Evolutionary conservation across 1,140 invertebrate species (phyloP), one percentile per base, ranked within the genome.

Genomic region (Lutraria rhynchaena): DNA sequence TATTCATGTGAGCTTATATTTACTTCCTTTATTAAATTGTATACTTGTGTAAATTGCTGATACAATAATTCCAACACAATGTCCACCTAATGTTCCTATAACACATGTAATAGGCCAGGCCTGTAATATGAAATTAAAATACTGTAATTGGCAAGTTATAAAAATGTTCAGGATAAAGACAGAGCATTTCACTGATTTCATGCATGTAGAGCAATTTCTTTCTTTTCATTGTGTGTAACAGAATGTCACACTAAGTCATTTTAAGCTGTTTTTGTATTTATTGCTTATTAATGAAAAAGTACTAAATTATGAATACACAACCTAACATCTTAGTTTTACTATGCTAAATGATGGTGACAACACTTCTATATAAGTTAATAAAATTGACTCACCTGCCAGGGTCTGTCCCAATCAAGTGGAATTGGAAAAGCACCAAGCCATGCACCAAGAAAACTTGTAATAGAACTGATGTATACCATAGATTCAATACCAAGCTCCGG

Each of bases 321-420:
- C n/a, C n/a, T n/a, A n/a, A n/a, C n/a, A n/a, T n/a, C n/a, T n/a
- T n/a, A n/a, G n/a, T n/a, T n/a, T n/a, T n/a, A n/a, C n/a, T n/a
- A n/a, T n/a, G n/a, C n/a, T n/a, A n/a, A n/a, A n/a, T n/a, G n/a
- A n/a, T n/a, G n/a, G n/a, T n/a, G n/a, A n/a, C n/a, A n/a, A n/a
- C n/a, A n/a, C n/a, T n/a, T n/a, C n/a, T n/a, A n/a, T n/a, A n/a
- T n/a, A n/a, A n/a, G n/a, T n/a, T n/a, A n/a, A n/a, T n/a, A n/a
- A n/a, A n/a, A n/a, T n/a, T n/a, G n/a, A n/a, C 49, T 7, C 84
- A 93, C 93, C 93, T 94, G 97, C 97, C 97, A 99, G 0, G 96
- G 95, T 78, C 95, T 94, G 90, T 98, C 96, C 97, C 97, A 99
- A 91, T 99, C 97, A 15, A 99, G 92, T 31, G 97, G 97, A 81